Evolutionary conservation across 2,113 vertebrate genomes (phyloP).

Genomic region (Proteles cristata): DNA sequence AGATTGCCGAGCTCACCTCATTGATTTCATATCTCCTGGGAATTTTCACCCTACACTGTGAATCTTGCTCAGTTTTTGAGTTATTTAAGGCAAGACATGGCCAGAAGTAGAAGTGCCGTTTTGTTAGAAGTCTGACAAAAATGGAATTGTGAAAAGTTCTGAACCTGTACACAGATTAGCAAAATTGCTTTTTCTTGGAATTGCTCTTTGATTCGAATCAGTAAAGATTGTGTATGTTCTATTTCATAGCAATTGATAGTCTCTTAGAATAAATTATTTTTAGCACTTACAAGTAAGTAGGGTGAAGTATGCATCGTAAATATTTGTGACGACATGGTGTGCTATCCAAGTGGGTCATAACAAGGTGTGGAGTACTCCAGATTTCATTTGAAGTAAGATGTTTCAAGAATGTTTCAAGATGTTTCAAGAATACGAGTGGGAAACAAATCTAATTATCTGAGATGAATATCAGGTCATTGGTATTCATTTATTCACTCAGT

Average conservation of each 20-base stretch:
- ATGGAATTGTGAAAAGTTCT: constrained; percentile 11
- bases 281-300: neutral
- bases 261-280: constrained; percentile 30
- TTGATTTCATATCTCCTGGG: neutral
- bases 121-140: neutral
- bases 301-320: neutral
- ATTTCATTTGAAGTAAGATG: constrained; percentile 47
- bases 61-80: neutral
- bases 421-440: neutral
- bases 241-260: neutral
- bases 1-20: neutral
- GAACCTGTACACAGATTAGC: neutral
- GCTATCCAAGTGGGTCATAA: neutral
- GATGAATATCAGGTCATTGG: constrained; percentile 52
- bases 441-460: constrained; percentile 42
- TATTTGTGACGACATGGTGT: neutral
- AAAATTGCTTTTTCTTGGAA: constrained; percentile 1
- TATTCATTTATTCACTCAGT: neutral
- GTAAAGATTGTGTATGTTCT: neutral
- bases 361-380: neutral
- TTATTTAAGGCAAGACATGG: neutral
- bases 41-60: neutral
- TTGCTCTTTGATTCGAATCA: neutral
- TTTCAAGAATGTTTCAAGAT: neutral
- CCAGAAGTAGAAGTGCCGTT: neutral